Percentiles rank a stretch among this genome's conserved stretches.
phyloP scores from a whole-genome alignment of 30 jellyfish, hydroid and myxozoan genomes.

The Cassiopea xamachana region DNA sequence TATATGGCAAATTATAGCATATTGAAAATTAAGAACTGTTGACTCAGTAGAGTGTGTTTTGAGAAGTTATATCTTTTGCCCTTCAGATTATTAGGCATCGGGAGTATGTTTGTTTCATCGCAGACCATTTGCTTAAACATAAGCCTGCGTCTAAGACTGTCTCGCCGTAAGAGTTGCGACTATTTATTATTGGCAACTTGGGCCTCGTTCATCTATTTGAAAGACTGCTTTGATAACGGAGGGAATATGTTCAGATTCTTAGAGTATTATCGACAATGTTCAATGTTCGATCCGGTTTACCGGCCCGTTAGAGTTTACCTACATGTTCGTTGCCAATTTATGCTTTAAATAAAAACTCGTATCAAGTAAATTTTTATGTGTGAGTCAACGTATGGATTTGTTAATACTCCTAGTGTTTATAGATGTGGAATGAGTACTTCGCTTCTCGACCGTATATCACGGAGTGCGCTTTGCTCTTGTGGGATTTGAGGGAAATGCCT shows the following conservation, averaged over 20 bases:
- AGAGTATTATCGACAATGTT: not conserved
- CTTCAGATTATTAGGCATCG: conserved; percentile 7
- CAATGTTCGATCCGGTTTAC: not conserved
- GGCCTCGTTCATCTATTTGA: not conserved
- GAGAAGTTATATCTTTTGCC: not conserved
- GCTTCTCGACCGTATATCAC: not conserved
- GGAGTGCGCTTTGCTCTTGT: not conserved
- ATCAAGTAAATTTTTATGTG: too few relatives aligned
- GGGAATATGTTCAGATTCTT: not conserved
- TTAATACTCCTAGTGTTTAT: too few relatives aligned
- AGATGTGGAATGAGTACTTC: too few relatives aligned
- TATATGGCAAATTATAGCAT: conserved; percentile 4
- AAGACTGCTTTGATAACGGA: not conserved
- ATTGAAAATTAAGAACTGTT: not conserved
- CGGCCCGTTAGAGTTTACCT: not conserved
- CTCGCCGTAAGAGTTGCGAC: conserved; percentile 12
- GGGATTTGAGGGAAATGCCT: not conserved
- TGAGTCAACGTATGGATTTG: too few relatives aligned
- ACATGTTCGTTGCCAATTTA: not conserved
- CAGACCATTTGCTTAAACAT: conserved; percentile 17
- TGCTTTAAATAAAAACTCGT: too few relatives aligned
- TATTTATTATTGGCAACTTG: conserved; percentile 4
- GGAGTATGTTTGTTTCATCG: not conserved
- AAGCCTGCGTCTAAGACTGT: not conserved
- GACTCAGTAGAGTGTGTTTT: not conserved